Evolutionary conservation across 2,113 vertebrate genomes (phyloP), one percentile per base, ranked within the genome.

Genomic region (Carlito syrichta): DNA sequence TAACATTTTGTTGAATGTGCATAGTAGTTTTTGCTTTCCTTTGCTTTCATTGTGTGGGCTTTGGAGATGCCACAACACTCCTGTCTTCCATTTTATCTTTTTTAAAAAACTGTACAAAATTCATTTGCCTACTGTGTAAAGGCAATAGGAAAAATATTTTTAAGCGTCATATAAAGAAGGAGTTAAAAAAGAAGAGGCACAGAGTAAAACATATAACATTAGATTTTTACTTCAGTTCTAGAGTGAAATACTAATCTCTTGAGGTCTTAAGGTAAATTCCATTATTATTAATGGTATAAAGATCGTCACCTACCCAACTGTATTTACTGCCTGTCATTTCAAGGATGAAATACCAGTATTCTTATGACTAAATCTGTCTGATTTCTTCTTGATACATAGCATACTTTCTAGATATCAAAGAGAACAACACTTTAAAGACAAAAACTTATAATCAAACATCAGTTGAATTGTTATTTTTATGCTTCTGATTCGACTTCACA

Each of bases 221-320:
- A 63, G 25, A 71, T 8, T 93, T 95, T 86, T 45, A 96, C 79
- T 84, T 84, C 43, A 30, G 23, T 58, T 88, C 35, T 63, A 86
- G 58, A 95, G 58, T 25, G 23, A 66, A 54, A n/a, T 58, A 54
- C 85, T 93, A 66, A 68, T 89, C 54, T 86, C 62, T 60, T 77
- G 66, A 94, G 66, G 66, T 74, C 48, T 94, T 95, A 83, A 68
- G 40, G 38, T 62, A 96, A 94, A 94, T 85, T 68, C 71, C 52
- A 45, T 79, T 87, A 89, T 90, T 94, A 92, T 71, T 95, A 93
- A 84, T 87, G 71, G 68, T 93, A 89, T 89, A 35, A 85, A 22
- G 9, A 95, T 63, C 50, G 63, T 90, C 68, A 74, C 9, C 60
- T 76, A 89, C 10, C 6, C 32, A 38, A 10, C n/a, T 71, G 12